phyloP scores from a whole-genome alignment of 2,888 invertebrate genomes.

The Autographa pulchrina region DNA sequence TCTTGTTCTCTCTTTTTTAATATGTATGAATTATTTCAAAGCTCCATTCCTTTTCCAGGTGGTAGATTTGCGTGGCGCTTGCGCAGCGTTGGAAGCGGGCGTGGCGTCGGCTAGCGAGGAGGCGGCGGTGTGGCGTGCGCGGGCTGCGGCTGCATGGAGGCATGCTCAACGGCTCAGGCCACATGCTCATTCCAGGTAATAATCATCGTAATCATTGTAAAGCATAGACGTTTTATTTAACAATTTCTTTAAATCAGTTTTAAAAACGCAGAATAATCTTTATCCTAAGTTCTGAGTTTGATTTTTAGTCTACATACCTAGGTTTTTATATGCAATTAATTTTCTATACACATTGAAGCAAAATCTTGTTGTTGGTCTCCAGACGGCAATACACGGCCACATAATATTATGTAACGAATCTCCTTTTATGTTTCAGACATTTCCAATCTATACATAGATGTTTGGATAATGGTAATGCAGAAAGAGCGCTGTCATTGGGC shows the following conservation, averaged over 20 bases:
- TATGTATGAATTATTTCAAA: not conserved
- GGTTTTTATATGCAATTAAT: too few relatives aligned
- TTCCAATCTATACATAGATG: slow-evolving; percentile 82
- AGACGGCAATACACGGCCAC: too few relatives aligned
- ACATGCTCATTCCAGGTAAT: slow-evolving; percentile 86
- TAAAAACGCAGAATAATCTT: not conserved
- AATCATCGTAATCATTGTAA: not conserved
- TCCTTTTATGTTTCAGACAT: slow-evolving; percentile 72
- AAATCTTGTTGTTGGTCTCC: too few relatives aligned
- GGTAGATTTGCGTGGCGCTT: slow-evolving; percentile 93
- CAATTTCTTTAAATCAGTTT: not conserved
- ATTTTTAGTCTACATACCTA: too few relatives aligned
- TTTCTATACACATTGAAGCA: too few relatives aligned
- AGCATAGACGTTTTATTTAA: not conserved
- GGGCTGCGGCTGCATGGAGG: slow-evolving; percentile 91
- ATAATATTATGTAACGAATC: not conserved
- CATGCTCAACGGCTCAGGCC: slow-evolving; percentile 91
- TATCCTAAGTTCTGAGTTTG: too few relatives aligned
- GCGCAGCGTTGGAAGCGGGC: slow-evolving; percentile 93
- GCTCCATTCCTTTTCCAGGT: slow-evolving; percentile 68
- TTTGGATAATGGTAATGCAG: slow-evolving; percentile 76
- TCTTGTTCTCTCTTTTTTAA: not conserved
- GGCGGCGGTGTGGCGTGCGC: slow-evolving; percentile 92
- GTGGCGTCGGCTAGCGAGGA: slow-evolving; percentile 92
- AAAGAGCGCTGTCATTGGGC: slow-evolving; percentile 79